A percentile compares a stretch with the other conserved stretches of the same genome.
Conservation (phyloP, 2,888 invertebrate genomes). For the Dugesia japonica region DNA sequence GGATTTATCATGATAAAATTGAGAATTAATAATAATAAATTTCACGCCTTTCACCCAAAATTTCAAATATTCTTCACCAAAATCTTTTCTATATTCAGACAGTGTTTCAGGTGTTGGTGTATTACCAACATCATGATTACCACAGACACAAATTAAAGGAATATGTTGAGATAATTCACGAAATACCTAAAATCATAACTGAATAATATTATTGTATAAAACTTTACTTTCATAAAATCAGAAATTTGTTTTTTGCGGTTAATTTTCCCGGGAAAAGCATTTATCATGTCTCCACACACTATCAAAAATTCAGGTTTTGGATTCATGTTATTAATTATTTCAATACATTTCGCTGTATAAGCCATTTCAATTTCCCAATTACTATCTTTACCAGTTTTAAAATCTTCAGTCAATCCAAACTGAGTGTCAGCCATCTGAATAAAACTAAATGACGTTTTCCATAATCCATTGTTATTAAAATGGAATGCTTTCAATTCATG, state of each 20-base stretch:
- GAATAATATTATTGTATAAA: background rate
- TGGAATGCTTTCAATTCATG: background rate
- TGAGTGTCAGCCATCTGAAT: conserved; percentile 51
- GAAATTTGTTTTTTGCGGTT: background rate
- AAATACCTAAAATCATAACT: conserved; percentile 38
- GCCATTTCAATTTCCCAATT: conserved; percentile 49
- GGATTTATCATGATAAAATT: conserved; percentile 43
- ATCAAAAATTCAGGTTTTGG: conserved; percentile 43
- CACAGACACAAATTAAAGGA: conserved; percentile 50
- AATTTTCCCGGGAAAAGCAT: conserved; percentile 47
- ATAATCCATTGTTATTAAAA: background rate
- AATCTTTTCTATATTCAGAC: conserved; percentile 32
- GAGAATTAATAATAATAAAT: conserved; percentile 51
- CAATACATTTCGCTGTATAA: conserved; percentile 43
- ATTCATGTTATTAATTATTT: conserved; percentile 47
- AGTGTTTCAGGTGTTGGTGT: conserved; percentile 47
- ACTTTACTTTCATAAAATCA: conserved; percentile 25
- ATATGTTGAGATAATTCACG: conserved; percentile 46
- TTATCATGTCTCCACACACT: conserved; percentile 49
- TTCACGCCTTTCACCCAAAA: conserved; percentile 50
- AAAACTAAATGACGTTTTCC: conserved; percentile 44
- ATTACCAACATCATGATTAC: conserved; percentile 52
- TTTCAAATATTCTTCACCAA: conserved; percentile 50
- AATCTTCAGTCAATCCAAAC: conserved; percentile 47
- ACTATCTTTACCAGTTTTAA: conserved; percentile 35